Evolutionary conservation across 2,113 vertebrate species (phyloP), one percentile per base, ranked within the genome.

Genomic region (Sorex fumeus): DNA sequence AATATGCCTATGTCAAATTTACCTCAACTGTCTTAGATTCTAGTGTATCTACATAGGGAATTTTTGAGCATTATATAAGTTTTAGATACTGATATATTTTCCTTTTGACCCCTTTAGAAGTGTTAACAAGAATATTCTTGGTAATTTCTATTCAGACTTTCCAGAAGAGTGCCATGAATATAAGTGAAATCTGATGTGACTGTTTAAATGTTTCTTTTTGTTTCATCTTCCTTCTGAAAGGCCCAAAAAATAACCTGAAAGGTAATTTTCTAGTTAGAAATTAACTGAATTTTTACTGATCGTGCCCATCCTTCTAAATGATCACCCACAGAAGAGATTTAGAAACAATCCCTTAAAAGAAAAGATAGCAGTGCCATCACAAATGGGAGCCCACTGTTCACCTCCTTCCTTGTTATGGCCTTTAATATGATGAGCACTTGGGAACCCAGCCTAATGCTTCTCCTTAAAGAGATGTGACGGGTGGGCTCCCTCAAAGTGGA

Each of bases 381-480:
- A 87, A 70, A 30, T 90, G 6, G 77, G 18, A 91, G 89, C 15
- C 36, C 9, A 40, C 28, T 36, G 47, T 84, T 43, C 47, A 76
- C 78, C 9, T 64, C n/a, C 30, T 78, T 69, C 19, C 53, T 86
- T 67, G 32, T 69, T 76, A 28, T 18, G 34, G 27, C 67, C 45
- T 12, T 50, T 93, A n/a, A 66, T 53, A 34, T 90, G 78, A 79
- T 43, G 60, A 87, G 30, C 81, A 82, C 70, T 70, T 28, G 82
- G 30, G 40, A 3, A 69, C 0, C 7, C 11, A 18, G 36, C 28
- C 32, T 89, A 79, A 80, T 64, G 18, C 25, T 87, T 88, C 47
- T 90, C 91, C 70, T 8, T 50, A 93, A 92, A 70, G 64, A 90
- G 40, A 45, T 79, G 72, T 93, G 60, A 87, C 13, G 88, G 19